Evolutionary conservation across 2,113 vertebrate genomes (phyloP), one percentile per base, ranked within the genome.

Genomic region (Cinclus mexicanus): DNA sequence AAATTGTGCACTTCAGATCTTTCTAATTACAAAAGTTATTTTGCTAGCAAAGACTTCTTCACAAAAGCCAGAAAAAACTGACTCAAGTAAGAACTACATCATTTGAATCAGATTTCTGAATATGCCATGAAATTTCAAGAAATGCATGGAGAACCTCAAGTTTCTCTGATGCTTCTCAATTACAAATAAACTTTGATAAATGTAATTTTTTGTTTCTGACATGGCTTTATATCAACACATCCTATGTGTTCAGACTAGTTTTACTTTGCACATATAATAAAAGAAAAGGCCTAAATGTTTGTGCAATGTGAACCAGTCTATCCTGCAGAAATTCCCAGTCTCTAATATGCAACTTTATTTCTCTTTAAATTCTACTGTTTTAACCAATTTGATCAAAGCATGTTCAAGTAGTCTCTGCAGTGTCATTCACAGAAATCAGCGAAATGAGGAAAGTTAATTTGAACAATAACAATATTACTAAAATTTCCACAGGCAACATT

Each of bases 51-150:
- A 86, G 87, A 67, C 47, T 83, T 80, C 61, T 78, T 97, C 93
- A 93, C 64, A 97, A 83, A 94, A 96, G 89, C 91, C 87, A 78
- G 67, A 93, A 83, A 94, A 94, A 56, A 82, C 53, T 83, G 92
- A 93, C n/a, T 92, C 83, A 93, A 72, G 35, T 87, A 94, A 87
- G 56, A 93, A 81, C 75, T 95, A 94, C 35, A 93, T 50, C 69
- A 94, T 94, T 92, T 89, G 20, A 80, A 55, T 77, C 31, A 92
- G 77, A 91, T 94, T 93, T 90, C 79, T 95, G 89, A 74, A 59
- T 87, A 94, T 82, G 63, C 67, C 35, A 76, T 94, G 89, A 97
- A 91, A 94, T 89, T 53, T 95, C 75, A 95, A 86, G 41, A 91
- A 97, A 93, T 92, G 29, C 55, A 60, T 70, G 22, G 55, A 39